Evolutionary conservation across 2,113 vertebrate genomes (phyloP), one percentile per base, ranked within the genome.

Genomic region (Catharus bicknelli): DNA sequence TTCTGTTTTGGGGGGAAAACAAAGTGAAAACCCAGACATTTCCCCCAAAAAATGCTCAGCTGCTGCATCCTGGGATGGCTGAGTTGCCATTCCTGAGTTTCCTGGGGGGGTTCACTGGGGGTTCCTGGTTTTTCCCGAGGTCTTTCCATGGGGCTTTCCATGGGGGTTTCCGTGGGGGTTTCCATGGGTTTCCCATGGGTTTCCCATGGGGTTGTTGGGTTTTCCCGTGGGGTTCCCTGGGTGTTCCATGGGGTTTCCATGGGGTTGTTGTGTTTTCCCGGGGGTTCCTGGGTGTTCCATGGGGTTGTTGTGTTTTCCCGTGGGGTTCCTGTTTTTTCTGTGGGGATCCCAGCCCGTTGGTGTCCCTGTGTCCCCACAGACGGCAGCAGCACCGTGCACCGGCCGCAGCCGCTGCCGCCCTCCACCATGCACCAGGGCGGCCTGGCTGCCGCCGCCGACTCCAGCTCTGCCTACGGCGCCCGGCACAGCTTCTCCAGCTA

Each of bases 341-440:
- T 6, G 5, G 12, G 5, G 18, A 22, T 34, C 18, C 50, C 53
- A 17, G 0, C 4, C 18, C 50, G 6, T 6, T 6, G 1, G 14
- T 40, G 42, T 47, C 68, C 58, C 26, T 13, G 40, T 63, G 68
- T 96, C 72, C 96, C 93, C 30, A 11, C 97, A 99, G 99, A 99
- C 6, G 99, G 98, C 50, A 97, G 98, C 87, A 98, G 98, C 97
- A 99, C 99, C 0, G 98, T 99, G 68, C 99, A 99, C 97, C 98
- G 99, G 95, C 99, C 99, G 59, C 99, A 99, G 94, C 99, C 99
- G 16, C 98, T 99, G 67, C 99, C 99, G 0, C 99, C 99, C 0
- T 99, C 99, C 92, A 99, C 99, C 97, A 99, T 99, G 99, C 99
- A 99, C 96, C 99, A 99, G 97, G 98, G 99, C 8, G 99, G 99